phyloP scores from a whole-genome alignment of 2,113 vertebrate genomes.

The Corydoras maculifer region DNA sequence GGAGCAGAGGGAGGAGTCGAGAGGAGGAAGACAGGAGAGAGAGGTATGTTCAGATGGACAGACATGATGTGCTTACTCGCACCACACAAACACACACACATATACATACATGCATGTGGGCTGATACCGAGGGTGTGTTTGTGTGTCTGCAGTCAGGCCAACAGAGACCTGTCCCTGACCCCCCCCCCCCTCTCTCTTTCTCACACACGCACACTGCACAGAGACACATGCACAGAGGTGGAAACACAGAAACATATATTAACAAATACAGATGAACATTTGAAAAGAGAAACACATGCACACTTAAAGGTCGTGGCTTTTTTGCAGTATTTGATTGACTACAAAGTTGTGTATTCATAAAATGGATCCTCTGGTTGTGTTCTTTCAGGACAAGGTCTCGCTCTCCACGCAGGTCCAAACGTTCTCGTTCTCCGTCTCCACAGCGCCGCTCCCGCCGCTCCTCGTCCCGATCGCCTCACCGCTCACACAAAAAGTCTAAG shows the following conservation, averaged over 20 bases:
- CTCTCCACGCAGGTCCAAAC: slow-evolving; percentile 66
- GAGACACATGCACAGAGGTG: no score
- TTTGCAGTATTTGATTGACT: neutral
- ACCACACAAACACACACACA: no score
- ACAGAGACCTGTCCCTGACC: no score
- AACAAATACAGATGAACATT: neutral
- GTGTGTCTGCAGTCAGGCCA: no score
- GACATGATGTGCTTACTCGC: no score
- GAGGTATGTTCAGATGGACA: slow-evolving; percentile 38
- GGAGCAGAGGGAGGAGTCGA: slow-evolving; percentile 49
- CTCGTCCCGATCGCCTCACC: slow-evolving; percentile 64
- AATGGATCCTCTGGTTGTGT: neutral
- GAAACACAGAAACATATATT: no score
- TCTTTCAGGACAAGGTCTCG: slow-evolving; percentile 53
- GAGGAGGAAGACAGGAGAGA: slow-evolving; percentile 48
- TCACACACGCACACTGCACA: no score
- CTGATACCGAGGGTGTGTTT: no score
- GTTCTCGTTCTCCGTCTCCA: slow-evolving; percentile 65
- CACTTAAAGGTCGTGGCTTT: slow-evolving; percentile 18
- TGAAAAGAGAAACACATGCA: neutral
- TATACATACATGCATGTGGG: no score
- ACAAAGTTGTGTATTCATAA: neutral
- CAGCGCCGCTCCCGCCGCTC: slow-evolving; percentile 59
- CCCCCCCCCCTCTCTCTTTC: no score
- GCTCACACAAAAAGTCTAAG: slow-evolving; percentile 72